phyloP scores from a whole-genome alignment of 2,888 invertebrate species.

The Philonicus albiceps region DNA sequence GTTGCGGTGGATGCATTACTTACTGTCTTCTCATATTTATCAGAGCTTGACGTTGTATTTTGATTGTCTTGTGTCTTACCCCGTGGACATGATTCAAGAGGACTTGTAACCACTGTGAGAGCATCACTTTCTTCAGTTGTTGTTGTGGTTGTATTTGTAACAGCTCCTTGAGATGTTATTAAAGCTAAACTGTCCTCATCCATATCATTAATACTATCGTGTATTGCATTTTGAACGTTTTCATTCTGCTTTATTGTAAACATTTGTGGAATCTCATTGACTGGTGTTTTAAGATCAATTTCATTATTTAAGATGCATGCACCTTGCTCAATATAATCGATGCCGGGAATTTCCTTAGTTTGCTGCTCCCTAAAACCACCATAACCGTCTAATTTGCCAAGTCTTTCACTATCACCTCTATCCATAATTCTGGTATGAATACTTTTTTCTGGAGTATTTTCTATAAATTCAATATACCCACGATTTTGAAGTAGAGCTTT shows the following conservation, averaged over 20 bases:
- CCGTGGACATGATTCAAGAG: slow-evolving; percentile 58
- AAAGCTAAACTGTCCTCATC: slow-evolving; percentile 70
- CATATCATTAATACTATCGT: slow-evolving; percentile 58
- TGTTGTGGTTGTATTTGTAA: slow-evolving; percentile 64
- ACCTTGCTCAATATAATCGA: slow-evolving; percentile 68
- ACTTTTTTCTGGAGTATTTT: slow-evolving; percentile 56
- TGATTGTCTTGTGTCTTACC: not conserved
- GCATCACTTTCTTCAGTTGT: slow-evolving; percentile 71
- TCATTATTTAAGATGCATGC: slow-evolving; percentile 60
- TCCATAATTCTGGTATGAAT: not conserved
- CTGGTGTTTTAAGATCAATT: slow-evolving; percentile 62
- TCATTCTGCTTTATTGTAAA: not conserved
- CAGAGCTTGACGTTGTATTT: slow-evolving; percentile 54
- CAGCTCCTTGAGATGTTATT: slow-evolving; percentile 62
- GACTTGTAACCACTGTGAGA: slow-evolving; percentile 67
- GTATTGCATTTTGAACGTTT: slow-evolving; percentile 19
- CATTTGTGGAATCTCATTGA: slow-evolving; percentile 60
- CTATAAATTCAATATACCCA: slow-evolving; percentile 74
- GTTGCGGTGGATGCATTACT: not conserved
- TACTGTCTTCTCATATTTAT: slow-evolving; percentile 58
- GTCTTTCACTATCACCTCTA: not conserved
- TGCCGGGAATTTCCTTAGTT: slow-evolving; percentile 63
- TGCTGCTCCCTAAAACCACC: not conserved
- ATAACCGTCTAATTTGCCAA: not conserved
- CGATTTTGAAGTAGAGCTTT: slow-evolving; percentile 68